Evolutionary conservation across 2,797 vertebrate species (phyloP).

Genomic region (Harpagifer antarcticus): DNA sequence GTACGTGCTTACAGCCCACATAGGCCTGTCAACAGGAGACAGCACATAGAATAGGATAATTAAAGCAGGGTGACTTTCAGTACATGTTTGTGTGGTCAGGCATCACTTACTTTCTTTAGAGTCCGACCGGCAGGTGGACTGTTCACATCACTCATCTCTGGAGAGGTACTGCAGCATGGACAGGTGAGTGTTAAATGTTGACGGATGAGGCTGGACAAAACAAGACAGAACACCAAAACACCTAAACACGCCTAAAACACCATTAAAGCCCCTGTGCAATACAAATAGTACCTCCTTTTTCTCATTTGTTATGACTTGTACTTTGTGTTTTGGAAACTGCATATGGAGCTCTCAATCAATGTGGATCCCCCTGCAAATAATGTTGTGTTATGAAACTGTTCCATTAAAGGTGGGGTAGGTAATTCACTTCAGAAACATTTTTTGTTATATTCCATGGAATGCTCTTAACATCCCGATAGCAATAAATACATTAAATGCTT

Average conservation of each 20-base stretch:
- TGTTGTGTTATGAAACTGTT: no score
- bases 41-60: slow-evolving; percentile 30
- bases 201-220: slow-evolving; percentile 2
- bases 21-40: slow-evolving; percentile 42
- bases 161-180: slow-evolving; percentile 3
- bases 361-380: background rate
- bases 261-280: background rate
- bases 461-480: no score
- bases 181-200: slow-evolving; percentile 16
- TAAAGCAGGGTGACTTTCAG: background rate
- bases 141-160: slow-evolving; percentile 22
- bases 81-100: slow-evolving; percentile 40
- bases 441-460: no score
- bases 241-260: background rate
- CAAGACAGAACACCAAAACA: background rate
- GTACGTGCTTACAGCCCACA: slow-evolving; percentile 36
- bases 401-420: no score
- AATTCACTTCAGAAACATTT: no score
- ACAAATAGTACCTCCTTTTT: background rate
- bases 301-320: background rate
- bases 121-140: slow-evolving; percentile 55
- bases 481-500: no score
- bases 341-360: background rate
- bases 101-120: slow-evolving; percentile 31
- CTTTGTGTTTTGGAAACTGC: background rate